Percentiles rank a stretch among this genome's conserved stretches.
These are phyloP conservation scores for Catocala sponsa DNA, from an alignment of 2,888 invertebrate species.

Conservation along the genomic window DNA sequence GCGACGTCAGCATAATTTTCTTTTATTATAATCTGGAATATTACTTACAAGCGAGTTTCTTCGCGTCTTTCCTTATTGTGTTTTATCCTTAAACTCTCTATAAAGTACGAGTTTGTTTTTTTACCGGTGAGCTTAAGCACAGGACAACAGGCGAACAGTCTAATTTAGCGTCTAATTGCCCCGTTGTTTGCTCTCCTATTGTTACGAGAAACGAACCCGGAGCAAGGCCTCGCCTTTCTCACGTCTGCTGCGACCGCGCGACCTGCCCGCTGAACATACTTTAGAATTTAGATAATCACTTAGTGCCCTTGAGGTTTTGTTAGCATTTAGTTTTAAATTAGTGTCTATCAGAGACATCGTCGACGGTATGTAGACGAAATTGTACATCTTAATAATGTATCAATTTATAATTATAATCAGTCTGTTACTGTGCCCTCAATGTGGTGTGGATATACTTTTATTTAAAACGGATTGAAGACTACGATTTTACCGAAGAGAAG, in stretches of 20 bases:
- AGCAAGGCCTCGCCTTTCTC: conserved; percentile 51
- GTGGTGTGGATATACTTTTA: too few relatives aligned
- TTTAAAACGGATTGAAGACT: too few relatives aligned
- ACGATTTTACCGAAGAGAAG: too few relatives aligned
- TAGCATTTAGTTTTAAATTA: conserved; percentile 18
- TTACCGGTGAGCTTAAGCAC: neutral
- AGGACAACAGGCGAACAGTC: neutral
- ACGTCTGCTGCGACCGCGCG: conserved; percentile 40
- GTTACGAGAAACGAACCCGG: conserved; percentile 38
- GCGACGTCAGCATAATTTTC: too few relatives aligned
- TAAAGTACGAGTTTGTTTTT: neutral
- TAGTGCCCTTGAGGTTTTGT: conserved; percentile 36
- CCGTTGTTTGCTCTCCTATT: conserved; percentile 27
- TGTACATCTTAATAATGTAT: too few relatives aligned
- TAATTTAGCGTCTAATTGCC: conserved; percentile 29
- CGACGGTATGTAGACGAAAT: neutral
- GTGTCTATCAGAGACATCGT: neutral
- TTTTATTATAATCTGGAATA: too few relatives aligned
- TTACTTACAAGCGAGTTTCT: too few relatives aligned
- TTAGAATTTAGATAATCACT: conserved; percentile 43
- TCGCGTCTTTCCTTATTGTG: neutral
- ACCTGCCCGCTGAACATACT: conserved; percentile 21
- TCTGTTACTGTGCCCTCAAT: too few relatives aligned
- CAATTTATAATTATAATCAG: too few relatives aligned
- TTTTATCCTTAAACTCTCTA: neutral